These are phyloP conservation scores for Fragum whitleyi DNA, from an alignment of 2,888 invertebrate species.

Conservation along the genomic window DNA sequence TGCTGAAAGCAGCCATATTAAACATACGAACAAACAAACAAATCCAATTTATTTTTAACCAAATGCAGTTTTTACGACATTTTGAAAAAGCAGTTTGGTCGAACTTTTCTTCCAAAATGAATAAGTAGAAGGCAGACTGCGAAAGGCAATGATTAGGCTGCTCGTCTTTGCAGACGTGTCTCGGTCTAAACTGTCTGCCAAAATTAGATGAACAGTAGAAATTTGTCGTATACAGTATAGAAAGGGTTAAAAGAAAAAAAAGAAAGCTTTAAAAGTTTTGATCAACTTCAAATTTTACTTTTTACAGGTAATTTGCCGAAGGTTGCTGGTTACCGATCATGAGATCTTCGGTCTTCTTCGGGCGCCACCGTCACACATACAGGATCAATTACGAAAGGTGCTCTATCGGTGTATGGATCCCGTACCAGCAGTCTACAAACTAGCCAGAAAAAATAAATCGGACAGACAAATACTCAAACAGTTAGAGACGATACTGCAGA, in stretches of 20 bases:
- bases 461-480: not conserved
- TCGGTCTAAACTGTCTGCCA: not conserved
- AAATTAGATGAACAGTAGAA: not conserved
- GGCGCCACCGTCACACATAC: not conserved
- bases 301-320: not conserved
- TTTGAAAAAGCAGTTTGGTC: no score
- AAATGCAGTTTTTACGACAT: no score
- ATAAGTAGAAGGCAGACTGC: no score
- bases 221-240: not conserved
- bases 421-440: not conserved
- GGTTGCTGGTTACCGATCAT: not conserved
- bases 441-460: constrained; percentile 5
- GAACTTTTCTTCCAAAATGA: no score
- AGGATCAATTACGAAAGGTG: not conserved
- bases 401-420: constrained; percentile 13
- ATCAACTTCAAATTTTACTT: no score
- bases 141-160: no score
- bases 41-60: no score
- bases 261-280: not conserved
- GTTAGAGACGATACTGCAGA: not conserved
- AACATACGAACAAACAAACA: no score
- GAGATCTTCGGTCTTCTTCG: constrained; percentile 6
- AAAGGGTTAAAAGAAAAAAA: not conserved
- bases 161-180: not conserved
- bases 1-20: no score